Base-by-base conservation (phyloP, 2,888 invertebrate species). In the Hedychridium roseum region DNA sequence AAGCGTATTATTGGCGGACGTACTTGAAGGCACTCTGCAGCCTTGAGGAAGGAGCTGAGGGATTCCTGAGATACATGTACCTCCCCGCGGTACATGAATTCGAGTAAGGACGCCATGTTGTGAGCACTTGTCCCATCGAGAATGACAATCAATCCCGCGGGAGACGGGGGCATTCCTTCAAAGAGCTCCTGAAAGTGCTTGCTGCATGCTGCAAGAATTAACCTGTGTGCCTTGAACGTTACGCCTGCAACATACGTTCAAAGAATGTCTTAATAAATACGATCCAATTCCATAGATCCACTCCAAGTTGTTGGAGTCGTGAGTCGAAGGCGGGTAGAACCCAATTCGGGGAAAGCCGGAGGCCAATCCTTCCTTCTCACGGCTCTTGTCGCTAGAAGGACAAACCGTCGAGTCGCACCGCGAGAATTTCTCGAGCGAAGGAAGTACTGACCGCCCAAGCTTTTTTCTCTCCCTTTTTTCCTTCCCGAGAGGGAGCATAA, bases 21-120 rank as follows among this genome's bases (percentile, higher is more conserved):
- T 70, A 91, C 92, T 86, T 93, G 93, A 72, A 93, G 84, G 80
- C 90, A 91, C 82, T 93, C 93, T 44, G 93, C 94, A 64, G 93
- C 92, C 81, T 94, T 93, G 59, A 94, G 86, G 79, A 94, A 94
- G 80, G 92, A 92, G 74, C 91, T 91, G 66, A 94, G 86, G 61
- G 92, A 91, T 80, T 94, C 93, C 82, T 94, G 93, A 69, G 92
- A 92, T 72, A 94, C 92, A 79, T 94, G 93, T 67, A 94, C 94
- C 81, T 94, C 94, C 50, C 94, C 94, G 79, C 93, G 93, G 83
- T 94, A 94, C 94, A 94, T 94, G 80, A 94, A 94, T 81, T 94
- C 93, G 62, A 94, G 85, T 61, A 94, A 84, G 34, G 93, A 92
- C 60, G 92, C 89, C 92, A 94, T 92, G 80, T 94, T 93, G 76